Conservation (phyloP, 2,797 vertebrate species). For the Coranthus polyacanthus region DNA sequence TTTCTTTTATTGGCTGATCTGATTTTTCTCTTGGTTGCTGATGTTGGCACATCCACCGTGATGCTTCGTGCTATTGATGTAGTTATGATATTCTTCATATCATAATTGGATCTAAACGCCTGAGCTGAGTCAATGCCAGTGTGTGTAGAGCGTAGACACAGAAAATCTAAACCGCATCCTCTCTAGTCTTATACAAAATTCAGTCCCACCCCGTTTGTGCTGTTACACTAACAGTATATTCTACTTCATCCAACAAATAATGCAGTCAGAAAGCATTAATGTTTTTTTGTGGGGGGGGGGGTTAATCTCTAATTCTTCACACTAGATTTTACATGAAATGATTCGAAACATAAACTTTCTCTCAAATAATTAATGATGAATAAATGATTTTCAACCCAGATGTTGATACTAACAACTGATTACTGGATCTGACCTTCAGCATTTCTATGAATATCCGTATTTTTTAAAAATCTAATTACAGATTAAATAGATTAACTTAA, state of each 20-base stretch:
- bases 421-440: too few relatives aligned
- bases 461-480: too few relatives aligned
- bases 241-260: neutral
- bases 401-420: too few relatives aligned
- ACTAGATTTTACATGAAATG: too few relatives aligned
- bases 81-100: conserved; percentile 39
- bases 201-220: neutral
- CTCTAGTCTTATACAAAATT: neutral
- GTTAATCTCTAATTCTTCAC: too few relatives aligned
- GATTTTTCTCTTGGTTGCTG: conserved; percentile 15
- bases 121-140: conserved; percentile 29
- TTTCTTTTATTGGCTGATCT: neutral
- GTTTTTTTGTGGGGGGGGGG: too few relatives aligned
- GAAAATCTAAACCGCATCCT: conserved; percentile 15
- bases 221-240: conserved; percentile 17
- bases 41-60: conserved; percentile 11
- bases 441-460: too few relatives aligned
- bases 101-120: conserved; percentile 59
- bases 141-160: conserved; percentile 1
- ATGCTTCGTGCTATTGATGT: conserved; percentile 27
- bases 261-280: conserved; percentile 23
- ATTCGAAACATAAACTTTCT: too few relatives aligned
- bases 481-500: too few relatives aligned
- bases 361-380: neutral
- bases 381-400: neutral